Conservation (phyloP, 2,113 vertebrate genomes). For the Coreoperca whiteheadi region DNA sequence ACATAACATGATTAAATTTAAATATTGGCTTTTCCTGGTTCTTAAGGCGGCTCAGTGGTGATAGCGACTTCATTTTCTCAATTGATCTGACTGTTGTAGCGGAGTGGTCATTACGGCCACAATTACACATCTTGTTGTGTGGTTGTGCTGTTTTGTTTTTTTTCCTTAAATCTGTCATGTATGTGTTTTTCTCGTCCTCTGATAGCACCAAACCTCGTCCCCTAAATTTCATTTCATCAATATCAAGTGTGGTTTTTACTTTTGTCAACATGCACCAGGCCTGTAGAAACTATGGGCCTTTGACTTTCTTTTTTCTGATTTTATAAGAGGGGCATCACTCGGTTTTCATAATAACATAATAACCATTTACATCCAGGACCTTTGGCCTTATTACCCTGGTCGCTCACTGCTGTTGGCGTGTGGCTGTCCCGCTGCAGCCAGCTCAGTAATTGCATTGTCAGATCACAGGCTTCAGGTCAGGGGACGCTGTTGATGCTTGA, state of each 20-base stretch:
- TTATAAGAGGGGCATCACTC: background rate
- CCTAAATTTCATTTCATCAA: background rate
- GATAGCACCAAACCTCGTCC: no score
- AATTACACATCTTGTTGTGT: background rate
- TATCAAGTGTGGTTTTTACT: background rate
- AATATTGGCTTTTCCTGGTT: no score
- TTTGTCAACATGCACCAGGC: background rate
- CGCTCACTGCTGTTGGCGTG: background rate
- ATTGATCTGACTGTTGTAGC: background rate
- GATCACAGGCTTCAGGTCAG: slow-evolving; percentile 21
- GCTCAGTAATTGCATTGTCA: slow-evolving; percentile 27
- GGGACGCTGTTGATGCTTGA: slow-evolving; percentile 42
- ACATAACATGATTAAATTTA: no score
- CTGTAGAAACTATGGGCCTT: background rate
- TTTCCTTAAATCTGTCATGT: background rate
- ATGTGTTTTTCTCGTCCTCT: background rate
- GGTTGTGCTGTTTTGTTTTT: background rate
- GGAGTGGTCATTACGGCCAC: background rate
- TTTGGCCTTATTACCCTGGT: slow-evolving; percentile 1
- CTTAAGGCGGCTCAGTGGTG: no score
- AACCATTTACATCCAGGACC: background rate
- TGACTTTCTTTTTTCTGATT: background rate
- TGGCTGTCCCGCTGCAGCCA: background rate
- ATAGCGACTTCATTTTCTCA: background rate
- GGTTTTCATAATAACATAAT: background rate